Evolutionary conservation across 1,140 invertebrate genomes (phyloP).

Genomic region (Rhopalosiphum padi): DNA sequence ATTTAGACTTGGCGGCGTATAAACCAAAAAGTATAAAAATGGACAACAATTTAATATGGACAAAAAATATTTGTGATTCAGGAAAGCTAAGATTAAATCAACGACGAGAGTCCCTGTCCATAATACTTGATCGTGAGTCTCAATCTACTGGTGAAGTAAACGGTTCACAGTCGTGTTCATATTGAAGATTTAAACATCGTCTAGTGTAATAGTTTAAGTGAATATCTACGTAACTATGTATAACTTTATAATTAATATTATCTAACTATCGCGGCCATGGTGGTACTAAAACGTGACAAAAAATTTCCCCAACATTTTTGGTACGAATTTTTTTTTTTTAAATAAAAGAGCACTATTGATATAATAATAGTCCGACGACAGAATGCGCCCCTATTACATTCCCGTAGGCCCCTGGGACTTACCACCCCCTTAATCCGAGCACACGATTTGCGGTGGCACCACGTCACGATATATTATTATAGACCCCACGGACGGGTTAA

Average conservation of each 20-base stretch:
- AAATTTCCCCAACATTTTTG: neutral
- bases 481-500: neutral
- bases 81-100: too few relatives aligned
- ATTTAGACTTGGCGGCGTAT: neutral
- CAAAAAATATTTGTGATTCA: too few relatives aligned
- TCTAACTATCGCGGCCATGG: neutral
- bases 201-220: too few relatives aligned
- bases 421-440: neutral
- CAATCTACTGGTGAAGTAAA: neutral
- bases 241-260: neutral
- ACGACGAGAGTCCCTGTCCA: too few relatives aligned
- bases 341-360: neutral
- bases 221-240: too few relatives aligned
- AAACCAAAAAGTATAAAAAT: too few relatives aligned
- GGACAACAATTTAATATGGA: too few relatives aligned
- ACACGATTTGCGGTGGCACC: neutral
- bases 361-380: neutral
- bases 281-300: neutral
- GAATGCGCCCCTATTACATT: neutral
- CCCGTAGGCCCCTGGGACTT: neutral
- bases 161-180: neutral
- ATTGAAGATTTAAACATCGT: neutral
- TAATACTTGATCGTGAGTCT: neutral
- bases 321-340: neutral
- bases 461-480: conserved; percentile 11